Percentiles rank a stretch among this genome's conserved stretches.
phyloP scores from a whole-genome alignment of 1,140 invertebrate genomes.

The Drosophila tristis region DNA sequence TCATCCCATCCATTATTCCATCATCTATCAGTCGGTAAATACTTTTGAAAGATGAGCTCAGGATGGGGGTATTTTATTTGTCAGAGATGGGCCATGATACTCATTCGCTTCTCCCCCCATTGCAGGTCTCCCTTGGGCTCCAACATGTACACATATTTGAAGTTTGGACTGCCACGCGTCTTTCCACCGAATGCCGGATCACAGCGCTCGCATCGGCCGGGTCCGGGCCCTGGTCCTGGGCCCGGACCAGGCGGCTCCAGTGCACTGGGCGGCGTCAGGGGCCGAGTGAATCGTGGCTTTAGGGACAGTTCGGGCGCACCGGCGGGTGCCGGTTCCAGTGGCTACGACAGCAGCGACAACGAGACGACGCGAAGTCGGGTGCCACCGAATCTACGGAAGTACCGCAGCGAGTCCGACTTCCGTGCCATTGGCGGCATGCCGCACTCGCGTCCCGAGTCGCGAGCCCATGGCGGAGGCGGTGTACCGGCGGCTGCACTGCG shows the following conservation, averaged over 20 bases:
- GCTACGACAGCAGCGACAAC: slow-evolving; percentile 93
- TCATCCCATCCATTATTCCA: slow-evolving; percentile 1
- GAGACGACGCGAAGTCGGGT: slow-evolving; percentile 87
- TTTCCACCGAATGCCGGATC: slow-evolving; percentile 91
- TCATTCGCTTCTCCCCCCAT: not conserved
- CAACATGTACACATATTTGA: slow-evolving; percentile 96
- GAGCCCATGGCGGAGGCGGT: slow-evolving; percentile 55
- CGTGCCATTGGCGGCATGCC: slow-evolving; percentile 85
- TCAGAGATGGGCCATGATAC: not conserved
- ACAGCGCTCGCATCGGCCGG: slow-evolving; percentile 85
- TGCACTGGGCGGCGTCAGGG: slow-evolving; percentile 80
- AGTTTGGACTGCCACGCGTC: slow-evolving; percentile 95
- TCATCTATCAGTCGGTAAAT: slow-evolving; percentile 21
- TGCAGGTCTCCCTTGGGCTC: slow-evolving; percentile 91
- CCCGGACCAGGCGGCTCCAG: slow-evolving; percentile 69
- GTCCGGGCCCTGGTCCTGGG: slow-evolving; percentile 78
- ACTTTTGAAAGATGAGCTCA: slow-evolving; percentile 11
- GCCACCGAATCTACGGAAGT: slow-evolving; percentile 87
- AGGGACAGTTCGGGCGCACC: slow-evolving; percentile 75
- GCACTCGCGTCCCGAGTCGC: slow-evolving; percentile 80
- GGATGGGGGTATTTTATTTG: not conserved
- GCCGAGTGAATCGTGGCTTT: slow-evolving; percentile 79
- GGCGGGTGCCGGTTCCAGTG: slow-evolving; percentile 87
- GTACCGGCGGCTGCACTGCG: slow-evolving; percentile 72
- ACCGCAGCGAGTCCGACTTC: slow-evolving; percentile 93